A percentile compares a stretch with the other conserved stretches of the same genome.
Conservation (phyloP, 1,140 invertebrate species). For the Hycleus cichorii region DNA sequence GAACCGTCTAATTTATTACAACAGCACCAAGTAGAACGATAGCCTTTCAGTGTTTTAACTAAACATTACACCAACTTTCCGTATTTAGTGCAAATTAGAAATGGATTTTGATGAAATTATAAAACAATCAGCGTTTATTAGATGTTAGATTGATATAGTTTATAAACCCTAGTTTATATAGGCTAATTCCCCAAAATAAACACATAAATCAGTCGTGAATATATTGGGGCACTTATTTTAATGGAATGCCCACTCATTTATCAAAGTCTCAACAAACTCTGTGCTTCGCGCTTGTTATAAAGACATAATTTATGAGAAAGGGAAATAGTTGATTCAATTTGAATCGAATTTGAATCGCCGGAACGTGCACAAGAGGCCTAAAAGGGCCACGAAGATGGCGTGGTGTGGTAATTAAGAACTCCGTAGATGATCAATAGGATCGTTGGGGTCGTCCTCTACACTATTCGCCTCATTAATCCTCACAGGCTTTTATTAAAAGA, state of each 20-base stretch:
- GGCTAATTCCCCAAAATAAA: conserved; percentile 31
- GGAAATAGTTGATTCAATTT: conserved; percentile 38
- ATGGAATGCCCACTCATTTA: conserved; percentile 36
- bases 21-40: not conserved
- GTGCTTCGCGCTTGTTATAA: conserved; percentile 26
- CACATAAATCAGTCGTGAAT: conserved; percentile 34
- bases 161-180: not conserved
- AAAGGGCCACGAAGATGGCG: conserved; percentile 18
- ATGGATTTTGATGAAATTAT: too few relatives aligned
- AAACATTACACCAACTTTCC: too few relatives aligned
- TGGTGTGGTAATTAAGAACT: conserved; percentile 31
- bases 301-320: conserved; percentile 37
- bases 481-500: conserved; percentile 33
- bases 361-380: conserved; percentile 30
- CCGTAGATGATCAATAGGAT: conserved; percentile 29
- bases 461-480: conserved; percentile 35
- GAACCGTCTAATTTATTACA: conserved; percentile 8
- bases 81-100: too few relatives aligned
- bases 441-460: conserved; percentile 14
- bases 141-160: too few relatives aligned
- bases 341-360: conserved; percentile 25
- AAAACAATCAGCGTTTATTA: too few relatives aligned
- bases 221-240: conserved; percentile 38
- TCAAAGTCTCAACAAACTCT: conserved; percentile 28
- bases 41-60: too few relatives aligned